A percentile compares a stretch with the other conserved stretches of the same genome.
These are phyloP conservation scores for Camponotus fellah DNA, from an alignment of 2,888 invertebrate species.

Conservation along the genomic window DNA sequence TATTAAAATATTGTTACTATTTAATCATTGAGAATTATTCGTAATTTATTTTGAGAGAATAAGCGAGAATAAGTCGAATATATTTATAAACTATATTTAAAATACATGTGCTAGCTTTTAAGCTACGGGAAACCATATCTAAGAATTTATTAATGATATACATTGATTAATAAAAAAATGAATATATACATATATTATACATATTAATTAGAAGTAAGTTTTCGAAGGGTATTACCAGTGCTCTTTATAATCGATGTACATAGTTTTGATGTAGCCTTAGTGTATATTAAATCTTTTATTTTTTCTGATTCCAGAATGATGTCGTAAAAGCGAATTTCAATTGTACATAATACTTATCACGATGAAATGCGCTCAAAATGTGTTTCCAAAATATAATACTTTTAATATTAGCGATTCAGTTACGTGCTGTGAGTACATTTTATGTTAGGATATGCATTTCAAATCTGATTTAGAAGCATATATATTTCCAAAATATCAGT, in stretches of 20 bases:
- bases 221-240: conserved; percentile 74
- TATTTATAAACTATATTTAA: conserved; percentile 23
- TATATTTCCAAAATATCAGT: conserved; percentile 6
- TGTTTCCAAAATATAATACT: conserved; percentile 45
- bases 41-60: conserved; percentile 7
- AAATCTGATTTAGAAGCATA: conserved; percentile 23
- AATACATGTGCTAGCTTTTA: conserved; percentile 70
- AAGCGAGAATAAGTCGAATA: neutral
- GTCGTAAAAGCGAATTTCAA: conserved; percentile 63
- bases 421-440: conserved; percentile 37
- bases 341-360: conserved; percentile 69
- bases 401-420: conserved; percentile 24
- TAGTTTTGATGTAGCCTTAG: conserved; percentile 76
- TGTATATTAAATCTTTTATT: conserved; percentile 70
- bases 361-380: conserved; percentile 70
- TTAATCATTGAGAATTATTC: conserved; percentile 6
- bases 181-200: conserved; percentile 29
- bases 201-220: conserved; percentile 71
- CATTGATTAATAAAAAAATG: conserved; percentile 63
- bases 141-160: conserved; percentile 77
- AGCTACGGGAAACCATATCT: conserved; percentile 80
- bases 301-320: conserved; percentile 62
- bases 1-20: neutral
- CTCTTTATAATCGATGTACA: conserved; percentile 79
- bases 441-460: conserved; percentile 32